Percentiles rank a stretch among this genome's conserved stretches.
Conservation (phyloP, 1,140 invertebrate species). For the Platorchestia sp. region DNA sequence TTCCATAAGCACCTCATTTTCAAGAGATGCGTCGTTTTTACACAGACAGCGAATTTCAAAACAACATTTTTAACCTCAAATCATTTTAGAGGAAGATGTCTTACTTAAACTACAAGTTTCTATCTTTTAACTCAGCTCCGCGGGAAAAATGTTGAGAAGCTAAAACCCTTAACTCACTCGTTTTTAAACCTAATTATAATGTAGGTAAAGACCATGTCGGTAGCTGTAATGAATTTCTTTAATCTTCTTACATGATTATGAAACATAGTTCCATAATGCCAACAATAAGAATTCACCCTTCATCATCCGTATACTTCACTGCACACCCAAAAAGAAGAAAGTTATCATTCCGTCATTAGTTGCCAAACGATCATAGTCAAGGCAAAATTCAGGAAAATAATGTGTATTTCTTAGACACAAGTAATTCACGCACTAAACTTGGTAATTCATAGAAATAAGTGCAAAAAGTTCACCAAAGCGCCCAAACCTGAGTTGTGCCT, state of each 20-base stretch:
- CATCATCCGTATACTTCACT: background rate
- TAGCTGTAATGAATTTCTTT: background rate
- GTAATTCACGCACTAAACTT: too few relatives aligned
- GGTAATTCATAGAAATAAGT: background rate
- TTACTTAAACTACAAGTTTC: background rate
- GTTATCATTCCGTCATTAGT: too few relatives aligned
- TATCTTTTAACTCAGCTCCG: background rate
- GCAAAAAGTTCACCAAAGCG: background rate
- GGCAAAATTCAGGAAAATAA: too few relatives aligned
- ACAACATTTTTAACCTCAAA: background rate
- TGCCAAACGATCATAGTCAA: too few relatives aligned
- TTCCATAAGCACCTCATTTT: background rate
- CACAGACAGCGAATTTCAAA: background rate
- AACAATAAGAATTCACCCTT: background rate
- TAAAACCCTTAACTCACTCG: background rate
- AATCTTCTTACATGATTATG: background rate
- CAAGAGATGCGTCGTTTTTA: background rate
- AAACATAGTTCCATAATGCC: background rate
- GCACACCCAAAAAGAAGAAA: too few relatives aligned
- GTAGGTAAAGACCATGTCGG: background rate
- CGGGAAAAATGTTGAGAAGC: background rate
- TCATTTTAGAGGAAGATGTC: background rate
- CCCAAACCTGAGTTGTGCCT: background rate
- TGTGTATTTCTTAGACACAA: too few relatives aligned
- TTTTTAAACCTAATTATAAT: background rate